Evolutionary conservation across 2,797 vertebrate genomes (phyloP).

Genomic region (Spheniscus humboldti): DNA sequence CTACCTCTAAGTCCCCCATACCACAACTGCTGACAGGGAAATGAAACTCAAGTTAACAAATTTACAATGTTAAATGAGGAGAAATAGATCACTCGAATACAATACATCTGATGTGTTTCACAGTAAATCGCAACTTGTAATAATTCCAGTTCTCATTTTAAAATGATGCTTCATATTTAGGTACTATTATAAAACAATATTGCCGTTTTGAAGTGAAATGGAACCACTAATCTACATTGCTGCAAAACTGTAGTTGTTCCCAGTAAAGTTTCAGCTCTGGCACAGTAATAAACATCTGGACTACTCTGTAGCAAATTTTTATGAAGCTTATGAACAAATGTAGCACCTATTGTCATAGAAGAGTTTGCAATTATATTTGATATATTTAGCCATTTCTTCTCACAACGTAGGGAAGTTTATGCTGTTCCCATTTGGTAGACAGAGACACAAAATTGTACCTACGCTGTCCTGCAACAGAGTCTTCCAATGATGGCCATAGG

Average conservation of each 20-base stretch:
- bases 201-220: not conserved
- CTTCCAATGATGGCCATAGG: not conserved
- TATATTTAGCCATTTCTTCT: not conserved
- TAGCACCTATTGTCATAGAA: not conserved
- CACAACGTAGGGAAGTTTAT: not conserved
- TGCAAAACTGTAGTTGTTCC: not conserved
- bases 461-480: not conserved
- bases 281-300: not conserved
- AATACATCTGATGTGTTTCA: not conserved
- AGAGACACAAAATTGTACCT: not conserved
- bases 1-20: not conserved
- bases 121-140: not conserved
- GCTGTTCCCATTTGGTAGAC: not conserved
- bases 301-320: not conserved
- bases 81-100: not conserved
- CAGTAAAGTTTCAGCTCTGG: not conserved
- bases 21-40: not conserved
- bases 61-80: not conserved
- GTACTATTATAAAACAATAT: not conserved
- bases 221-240: not conserved
- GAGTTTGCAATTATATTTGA: not conserved
- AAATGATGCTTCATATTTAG: not conserved
- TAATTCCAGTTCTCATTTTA: not conserved
- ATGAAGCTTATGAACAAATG: not conserved
- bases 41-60: not conserved